Evolutionary conservation across 2,797 vertebrate genomes (phyloP), one percentile per base, ranked within the genome.

Genomic region (Hoplostethus atlanticus): DNA sequence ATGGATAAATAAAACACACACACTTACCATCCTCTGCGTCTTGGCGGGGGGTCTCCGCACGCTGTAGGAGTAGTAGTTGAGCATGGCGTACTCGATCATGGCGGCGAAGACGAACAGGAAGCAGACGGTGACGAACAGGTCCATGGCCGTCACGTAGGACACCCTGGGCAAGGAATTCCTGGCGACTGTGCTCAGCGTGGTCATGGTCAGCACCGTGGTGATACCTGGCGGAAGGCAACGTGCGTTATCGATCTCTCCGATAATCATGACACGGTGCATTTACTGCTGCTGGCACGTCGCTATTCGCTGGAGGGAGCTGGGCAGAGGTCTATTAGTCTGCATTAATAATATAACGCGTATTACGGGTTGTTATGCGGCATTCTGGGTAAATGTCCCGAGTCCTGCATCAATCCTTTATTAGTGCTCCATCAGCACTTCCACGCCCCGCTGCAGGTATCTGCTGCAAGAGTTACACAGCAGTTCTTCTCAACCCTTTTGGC

Each of bases 51-150:
- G 96, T 85, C 95, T 96, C 65, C 93, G 92, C 58, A 95, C 92
- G 4, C 93, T 97, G 90, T 94, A 94, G 42, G 96, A 96, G 79
- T 96, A 99, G 89, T 98, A 99, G 94, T 98, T 99, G 85, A 99
- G 97, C 63, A 97, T 96, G 67, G 98, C 98, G 0, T 98, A 99
- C 91, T 99, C 98, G 90, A 99, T 99, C 89, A 99, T 94, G 73
- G 98, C 97, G 1, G 97, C 98, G 12, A 99, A 98, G 79, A 99
- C 98, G 42, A 99, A 99, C 5, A 99, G 89, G 93, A 99, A 99
- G 91, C 98, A 99, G 64, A 99, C 97, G 0, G 98, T 98, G 89
- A 99, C 97, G 21, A 99, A 99, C 61, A 99, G 94, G 87, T 99
- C 98, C 97, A 99, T 99, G 68, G 98, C 97, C 0, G 98, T 99